These are phyloP conservation scores for Lasioglossum albipes DNA, from an alignment of 1,140 invertebrate genomes.

Conservation along the genomic window DNA sequence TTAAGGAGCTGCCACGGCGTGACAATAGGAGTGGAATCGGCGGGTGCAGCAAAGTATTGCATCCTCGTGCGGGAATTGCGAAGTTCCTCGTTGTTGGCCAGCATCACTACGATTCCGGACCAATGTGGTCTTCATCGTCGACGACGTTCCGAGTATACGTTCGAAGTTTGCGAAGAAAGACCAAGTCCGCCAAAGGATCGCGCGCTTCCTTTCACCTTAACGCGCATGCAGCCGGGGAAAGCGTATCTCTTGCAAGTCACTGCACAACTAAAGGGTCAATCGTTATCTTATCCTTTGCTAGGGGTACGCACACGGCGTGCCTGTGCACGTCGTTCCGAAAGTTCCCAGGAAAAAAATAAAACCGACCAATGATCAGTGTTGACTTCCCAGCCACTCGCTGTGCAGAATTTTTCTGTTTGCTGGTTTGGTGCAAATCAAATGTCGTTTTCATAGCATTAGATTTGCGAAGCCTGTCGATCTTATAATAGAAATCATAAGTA, in stretches of 20 bases:
- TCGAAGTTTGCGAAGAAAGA: conserved; percentile 72
- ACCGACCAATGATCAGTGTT: conserved; percentile 4
- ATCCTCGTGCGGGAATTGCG: conserved; percentile 70
- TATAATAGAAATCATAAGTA: no score
- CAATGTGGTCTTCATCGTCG: conserved; percentile 72
- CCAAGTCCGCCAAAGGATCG: conserved; percentile 61
- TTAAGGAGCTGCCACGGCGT: conserved; percentile 71
- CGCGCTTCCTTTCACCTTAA: conserved; percentile 69
- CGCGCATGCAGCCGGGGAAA: conserved; percentile 70
- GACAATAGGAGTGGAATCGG: conserved; percentile 72
- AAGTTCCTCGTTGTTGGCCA: conserved; percentile 53
- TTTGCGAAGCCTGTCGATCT: no score
- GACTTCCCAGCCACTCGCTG: not conserved
- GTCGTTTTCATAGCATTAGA: no score
- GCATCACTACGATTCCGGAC: conserved; percentile 66
- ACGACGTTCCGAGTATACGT: conserved; percentile 68
- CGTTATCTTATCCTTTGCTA: conserved; percentile 71
- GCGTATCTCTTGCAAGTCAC: conserved; percentile 72
- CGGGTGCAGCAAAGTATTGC: conserved; percentile 72
- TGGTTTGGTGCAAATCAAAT: no score
- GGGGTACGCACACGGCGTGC: conserved; percentile 65
- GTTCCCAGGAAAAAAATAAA: conserved; percentile 25
- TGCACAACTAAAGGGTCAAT: conserved; percentile 68
- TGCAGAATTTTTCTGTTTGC: not conserved
- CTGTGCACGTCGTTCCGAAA: conserved; percentile 47